Evolutionary conservation across 2,888 invertebrate species (phyloP).

Genomic region (Horisme vitalbata): DNA sequence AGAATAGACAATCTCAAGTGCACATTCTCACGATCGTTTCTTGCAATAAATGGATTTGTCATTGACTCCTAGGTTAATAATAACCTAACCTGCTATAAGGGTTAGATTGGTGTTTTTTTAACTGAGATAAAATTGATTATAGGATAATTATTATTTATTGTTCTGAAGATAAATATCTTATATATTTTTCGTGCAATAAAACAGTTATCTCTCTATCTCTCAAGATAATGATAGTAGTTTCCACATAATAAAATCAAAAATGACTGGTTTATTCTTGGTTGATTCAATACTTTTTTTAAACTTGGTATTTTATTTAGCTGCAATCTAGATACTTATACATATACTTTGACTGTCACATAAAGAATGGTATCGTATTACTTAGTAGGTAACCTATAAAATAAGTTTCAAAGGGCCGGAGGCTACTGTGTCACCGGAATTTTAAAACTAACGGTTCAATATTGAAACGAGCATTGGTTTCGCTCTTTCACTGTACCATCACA

Average conservation of each 20-base stretch:
- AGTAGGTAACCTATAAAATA: not conserved
- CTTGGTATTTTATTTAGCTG: too few species aligned
- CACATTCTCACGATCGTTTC: conserved; percentile 16
- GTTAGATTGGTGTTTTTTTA: not conserved
- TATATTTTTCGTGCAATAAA: too few species aligned
- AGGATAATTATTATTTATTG: not conserved
- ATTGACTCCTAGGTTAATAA: conserved; percentile 15
- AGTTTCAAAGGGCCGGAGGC: conserved; percentile 12
- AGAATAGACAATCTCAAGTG: conserved; percentile 5
- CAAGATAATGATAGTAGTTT: too few species aligned
- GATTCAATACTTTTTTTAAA: too few species aligned
- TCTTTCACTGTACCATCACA: not conserved
- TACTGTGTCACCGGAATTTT: conserved; percentile 29
- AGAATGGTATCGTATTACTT: too few species aligned
- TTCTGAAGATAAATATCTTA: too few species aligned
- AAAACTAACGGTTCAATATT: conserved; percentile 30
- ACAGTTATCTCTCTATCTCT: too few species aligned
- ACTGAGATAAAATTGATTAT: not conserved
- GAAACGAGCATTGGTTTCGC: conserved; percentile 25
- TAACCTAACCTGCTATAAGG: too few species aligned
- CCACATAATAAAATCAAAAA: too few species aligned
- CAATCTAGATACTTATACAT: too few species aligned
- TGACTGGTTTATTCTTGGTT: too few species aligned
- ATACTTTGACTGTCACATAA: too few species aligned
- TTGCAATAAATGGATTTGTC: conserved; percentile 11